Percentiles rank a stretch among this genome's conserved stretches.
phyloP scores from a whole-genome alignment of 2,888 invertebrate genomes.

The Stegana nigrithorax region DNA sequence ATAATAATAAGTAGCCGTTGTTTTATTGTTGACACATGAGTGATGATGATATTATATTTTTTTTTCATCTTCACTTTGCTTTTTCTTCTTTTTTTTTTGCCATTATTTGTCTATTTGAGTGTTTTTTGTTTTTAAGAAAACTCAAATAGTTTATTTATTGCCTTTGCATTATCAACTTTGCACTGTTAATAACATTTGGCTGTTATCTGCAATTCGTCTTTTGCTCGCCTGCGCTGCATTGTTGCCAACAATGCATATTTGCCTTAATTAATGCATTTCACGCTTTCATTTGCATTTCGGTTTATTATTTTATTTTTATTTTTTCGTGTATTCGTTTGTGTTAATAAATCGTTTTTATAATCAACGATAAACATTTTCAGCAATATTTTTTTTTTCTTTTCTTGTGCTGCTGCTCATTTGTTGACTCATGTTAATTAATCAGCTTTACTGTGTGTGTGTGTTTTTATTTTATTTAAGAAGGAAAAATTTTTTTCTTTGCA shows the following conservation, averaged over 20 bases:
- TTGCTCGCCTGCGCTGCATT: neutral
- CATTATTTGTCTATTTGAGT: neutral
- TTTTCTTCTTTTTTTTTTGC: neutral
- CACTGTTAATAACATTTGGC: neutral
- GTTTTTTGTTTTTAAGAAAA: slow-evolving; percentile 21
- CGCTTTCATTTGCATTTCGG: neutral
- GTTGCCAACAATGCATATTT: neutral
- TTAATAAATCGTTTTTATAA: slow-evolving; percentile 5
- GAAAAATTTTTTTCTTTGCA: neutral
- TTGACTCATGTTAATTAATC: slow-evolving; percentile 54
- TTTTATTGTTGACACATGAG: slow-evolving; percentile 60
- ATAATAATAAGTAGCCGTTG: slow-evolving; percentile 54
- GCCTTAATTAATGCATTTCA: neutral
- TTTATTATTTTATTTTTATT: neutral
- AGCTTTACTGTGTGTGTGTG: too few relatives aligned
- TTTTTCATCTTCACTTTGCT: slow-evolving; percentile 16
- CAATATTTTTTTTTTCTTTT: neutral
- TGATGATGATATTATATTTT: slow-evolving; percentile 52
- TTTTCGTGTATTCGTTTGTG: neutral
- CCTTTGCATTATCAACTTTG: neutral
- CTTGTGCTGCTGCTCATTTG: neutral
- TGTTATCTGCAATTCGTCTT: neutral
- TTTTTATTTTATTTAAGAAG: too few relatives aligned
- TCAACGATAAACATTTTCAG: neutral
- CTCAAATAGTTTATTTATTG: slow-evolving; percentile 33